These are phyloP conservation scores for Eustalomyia histrio DNA, from an alignment of 2,888 invertebrate species.

Conservation along the genomic window DNA sequence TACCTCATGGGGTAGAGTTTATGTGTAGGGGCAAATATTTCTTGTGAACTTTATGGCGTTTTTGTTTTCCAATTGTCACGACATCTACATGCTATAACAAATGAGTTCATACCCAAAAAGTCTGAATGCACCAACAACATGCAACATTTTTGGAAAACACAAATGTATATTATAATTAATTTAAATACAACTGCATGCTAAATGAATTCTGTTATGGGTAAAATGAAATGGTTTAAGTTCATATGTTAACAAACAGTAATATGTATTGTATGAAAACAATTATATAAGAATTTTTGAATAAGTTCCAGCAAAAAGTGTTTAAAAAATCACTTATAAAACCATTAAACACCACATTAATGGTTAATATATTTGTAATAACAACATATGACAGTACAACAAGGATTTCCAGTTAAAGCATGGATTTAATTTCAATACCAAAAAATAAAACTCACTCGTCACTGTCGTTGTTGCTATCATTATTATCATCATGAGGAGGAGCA, in stretches of 20 bases:
- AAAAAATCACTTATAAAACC: slow-evolving; percentile 50
- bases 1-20: neutral
- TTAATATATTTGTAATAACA: slow-evolving; percentile 1
- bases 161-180: slow-evolving; percentile 9
- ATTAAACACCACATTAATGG: slow-evolving; percentile 62
- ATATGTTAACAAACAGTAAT: neutral
- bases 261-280: no score
- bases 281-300: no score
- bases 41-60: neutral
- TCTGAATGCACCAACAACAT: slow-evolving; percentile 6
- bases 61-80: slow-evolving; percentile 6
- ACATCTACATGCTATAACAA: slow-evolving; percentile 6
- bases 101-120: neutral
- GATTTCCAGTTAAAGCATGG: neutral
- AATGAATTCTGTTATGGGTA: neutral
- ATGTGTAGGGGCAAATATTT: neutral
- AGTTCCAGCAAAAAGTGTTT: neutral
- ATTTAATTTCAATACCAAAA: neutral
- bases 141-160: neutral
- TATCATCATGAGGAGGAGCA: neutral
- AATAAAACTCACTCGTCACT: neutral
- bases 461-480: neutral
- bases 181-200: neutral
- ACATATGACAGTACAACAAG: neutral
- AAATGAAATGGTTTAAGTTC: slow-evolving; percentile 23